Evolutionary conservation across 2,797 vertebrate species (phyloP).

Genomic region (Neosalanx taihuensis): DNA sequence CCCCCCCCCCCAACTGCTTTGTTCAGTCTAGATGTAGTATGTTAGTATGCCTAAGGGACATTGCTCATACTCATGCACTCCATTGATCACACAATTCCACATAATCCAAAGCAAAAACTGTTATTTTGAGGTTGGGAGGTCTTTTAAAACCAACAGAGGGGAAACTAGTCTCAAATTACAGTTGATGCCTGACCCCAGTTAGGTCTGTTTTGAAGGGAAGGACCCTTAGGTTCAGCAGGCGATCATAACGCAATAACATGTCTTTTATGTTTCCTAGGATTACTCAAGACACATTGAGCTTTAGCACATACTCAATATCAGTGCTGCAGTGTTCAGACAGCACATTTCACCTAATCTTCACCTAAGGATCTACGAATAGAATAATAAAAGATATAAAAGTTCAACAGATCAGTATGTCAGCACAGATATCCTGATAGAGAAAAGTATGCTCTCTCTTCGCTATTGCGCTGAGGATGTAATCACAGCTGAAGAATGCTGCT

Average conservation of each 20-base stretch:
- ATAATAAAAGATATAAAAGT: not conserved
- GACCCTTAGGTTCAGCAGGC: not conserved
- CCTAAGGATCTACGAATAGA: too few relatives aligned
- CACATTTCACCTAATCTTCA: not conserved
- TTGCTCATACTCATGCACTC: conserved; percentile 11
- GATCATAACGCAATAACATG: not conserved
- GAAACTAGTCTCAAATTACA: not conserved
- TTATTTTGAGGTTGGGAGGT: not conserved
- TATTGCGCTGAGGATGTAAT: conserved; percentile 31
- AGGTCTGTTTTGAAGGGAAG: not conserved
- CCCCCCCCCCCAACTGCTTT: conserved; percentile 12
- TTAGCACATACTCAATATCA: not conserved
- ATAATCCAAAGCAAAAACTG: not conserved
- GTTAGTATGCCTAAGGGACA: conserved; percentile 29
- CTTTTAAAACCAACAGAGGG: not conserved
- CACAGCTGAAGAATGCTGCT: conserved; percentile 29
- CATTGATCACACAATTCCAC: conserved; percentile 7
- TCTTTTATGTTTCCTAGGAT: not conserved
- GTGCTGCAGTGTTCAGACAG: not conserved
- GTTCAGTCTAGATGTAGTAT: conserved; percentile 26
- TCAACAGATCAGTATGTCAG: conserved; percentile 2
- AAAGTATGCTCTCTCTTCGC: not conserved
- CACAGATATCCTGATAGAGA: not conserved
- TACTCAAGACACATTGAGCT: not conserved
- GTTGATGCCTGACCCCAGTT: not conserved